Evolutionary conservation across 2,113 vertebrate genomes (phyloP).

Genomic region (Chiloscyllium plagiosum): DNA sequence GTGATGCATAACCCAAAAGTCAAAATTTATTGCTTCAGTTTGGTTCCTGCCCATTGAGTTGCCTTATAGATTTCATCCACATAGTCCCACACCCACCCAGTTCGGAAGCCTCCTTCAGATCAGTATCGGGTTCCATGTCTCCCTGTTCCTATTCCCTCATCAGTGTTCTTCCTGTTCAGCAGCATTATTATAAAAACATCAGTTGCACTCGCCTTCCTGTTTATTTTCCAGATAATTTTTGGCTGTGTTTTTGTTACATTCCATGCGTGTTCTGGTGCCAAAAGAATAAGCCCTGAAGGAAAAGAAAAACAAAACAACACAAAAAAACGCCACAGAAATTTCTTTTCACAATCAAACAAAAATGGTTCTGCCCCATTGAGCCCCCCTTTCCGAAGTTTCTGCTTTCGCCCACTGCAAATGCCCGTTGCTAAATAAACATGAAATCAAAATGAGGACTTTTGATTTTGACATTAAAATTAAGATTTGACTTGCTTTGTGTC

Average conservation of each 20-base stretch:
- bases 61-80: background rate
- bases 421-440: background rate
- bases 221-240: conserved; percentile 11
- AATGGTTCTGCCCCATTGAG: background rate
- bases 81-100: background rate
- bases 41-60: background rate
- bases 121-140: background rate
- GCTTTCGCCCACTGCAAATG: background rate
- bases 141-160: background rate
- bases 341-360: background rate
- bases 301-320: background rate
- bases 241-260: conserved; percentile 12
- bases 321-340: background rate
- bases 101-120: background rate
- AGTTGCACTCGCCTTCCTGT: conserved; percentile 23
- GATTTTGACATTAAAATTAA: background rate
- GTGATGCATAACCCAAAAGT: background rate
- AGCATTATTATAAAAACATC: conserved; percentile 1
- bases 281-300: background rate
- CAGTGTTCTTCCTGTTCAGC: background rate
- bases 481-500: background rate
- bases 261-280: background rate
- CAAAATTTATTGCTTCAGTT: background rate
- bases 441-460: background rate
- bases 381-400: background rate